Conservation (phyloP, 2,888 invertebrate genomes). For the Amiota mariae region DNA sequence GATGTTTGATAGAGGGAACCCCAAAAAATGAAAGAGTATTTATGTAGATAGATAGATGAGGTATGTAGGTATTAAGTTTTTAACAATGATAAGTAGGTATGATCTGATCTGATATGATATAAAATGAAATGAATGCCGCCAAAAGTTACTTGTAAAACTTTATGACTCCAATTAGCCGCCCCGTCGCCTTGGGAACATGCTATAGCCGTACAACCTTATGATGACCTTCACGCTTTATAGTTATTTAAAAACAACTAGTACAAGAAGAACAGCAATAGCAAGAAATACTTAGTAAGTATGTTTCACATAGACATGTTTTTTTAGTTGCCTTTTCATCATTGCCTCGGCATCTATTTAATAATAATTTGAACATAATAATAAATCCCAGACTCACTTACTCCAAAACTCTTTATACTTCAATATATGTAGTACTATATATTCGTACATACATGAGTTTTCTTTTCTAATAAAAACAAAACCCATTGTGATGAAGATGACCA, state of each 20-base stretch:
- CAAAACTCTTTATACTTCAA: background rate
- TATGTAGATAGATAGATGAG: no score
- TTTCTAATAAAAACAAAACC: slow-evolving; percentile 2
- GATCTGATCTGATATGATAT: no score
- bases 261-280: background rate
- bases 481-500: slow-evolving; percentile 8
- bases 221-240: slow-evolving; percentile 22
- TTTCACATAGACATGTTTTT: background rate
- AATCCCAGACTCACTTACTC: slow-evolving; percentile 12
- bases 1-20: background rate
- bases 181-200: background rate
- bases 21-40: slow-evolving; percentile 1
- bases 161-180: slow-evolving; percentile 12
- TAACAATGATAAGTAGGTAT: no score
- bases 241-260: background rate
- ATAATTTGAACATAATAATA: slow-evolving; percentile 29
- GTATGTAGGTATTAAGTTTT: no score
- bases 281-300: background rate
- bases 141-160: background rate
- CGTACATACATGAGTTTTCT: no score
- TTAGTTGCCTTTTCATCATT: slow-evolving; percentile 21
- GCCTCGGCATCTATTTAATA: slow-evolving; percentile 27
- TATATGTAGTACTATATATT: no score
- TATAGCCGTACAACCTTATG: background rate
- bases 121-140: no score